phyloP scores from a whole-genome alignment of 1,140 invertebrate genomes.

The Danaus melanippus region DNA sequence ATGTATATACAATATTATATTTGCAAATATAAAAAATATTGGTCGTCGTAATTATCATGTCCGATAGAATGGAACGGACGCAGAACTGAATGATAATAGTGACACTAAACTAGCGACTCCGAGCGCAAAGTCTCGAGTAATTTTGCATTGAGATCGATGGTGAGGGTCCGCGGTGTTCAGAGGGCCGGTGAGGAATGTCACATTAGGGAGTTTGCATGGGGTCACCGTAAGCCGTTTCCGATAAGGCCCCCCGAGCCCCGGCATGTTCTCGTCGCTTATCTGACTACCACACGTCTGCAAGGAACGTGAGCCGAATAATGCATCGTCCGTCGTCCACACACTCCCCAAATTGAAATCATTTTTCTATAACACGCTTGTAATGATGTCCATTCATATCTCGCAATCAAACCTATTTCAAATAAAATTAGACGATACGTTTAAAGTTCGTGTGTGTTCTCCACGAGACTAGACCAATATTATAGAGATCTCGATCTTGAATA shows the following conservation, averaged over 20 bases:
- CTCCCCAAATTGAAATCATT: constrained; percentile 64
- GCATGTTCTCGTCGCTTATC: constrained; percentile 53
- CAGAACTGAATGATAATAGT: constrained; percentile 11
- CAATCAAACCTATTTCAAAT: neutral
- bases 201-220: constrained; percentile 67
- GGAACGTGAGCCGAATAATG: constrained; percentile 61
- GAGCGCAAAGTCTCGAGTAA: constrained; percentile 30
- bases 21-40: too few species aligned
- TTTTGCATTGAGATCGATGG: constrained; percentile 68
- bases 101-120: constrained; percentile 58
- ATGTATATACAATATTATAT: too few species aligned
- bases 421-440: neutral
- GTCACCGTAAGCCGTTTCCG: constrained; percentile 70
- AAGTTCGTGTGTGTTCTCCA: neutral
- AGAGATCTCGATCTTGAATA: too few species aligned
- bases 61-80: too few species aligned
- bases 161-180: constrained; percentile 27
- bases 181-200: constrained; percentile 53
- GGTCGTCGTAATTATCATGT: too few species aligned
- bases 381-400: constrained; percentile 16
- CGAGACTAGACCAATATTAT: too few species aligned
- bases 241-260: constrained; percentile 53
- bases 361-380: constrained; percentile 40
- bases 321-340: constrained; percentile 29
- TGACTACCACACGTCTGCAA: constrained; percentile 57